Base-by-base conservation (phyloP, 2,888 invertebrate genomes). In the Vesta saturnalis region DNA sequence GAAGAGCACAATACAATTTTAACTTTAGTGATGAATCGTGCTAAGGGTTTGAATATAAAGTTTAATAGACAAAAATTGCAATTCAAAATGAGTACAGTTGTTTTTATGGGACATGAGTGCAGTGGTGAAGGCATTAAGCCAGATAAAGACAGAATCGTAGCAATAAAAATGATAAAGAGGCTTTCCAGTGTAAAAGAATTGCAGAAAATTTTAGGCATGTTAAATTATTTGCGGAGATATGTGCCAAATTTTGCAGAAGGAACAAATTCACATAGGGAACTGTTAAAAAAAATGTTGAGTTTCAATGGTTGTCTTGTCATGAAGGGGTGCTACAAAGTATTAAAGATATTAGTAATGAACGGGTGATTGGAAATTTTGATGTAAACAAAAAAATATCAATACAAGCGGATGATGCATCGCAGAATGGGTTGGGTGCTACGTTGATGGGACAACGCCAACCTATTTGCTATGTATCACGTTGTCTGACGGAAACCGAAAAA, bases 1-100 rank as follows among this genome's bases (percentile, higher is more conserved):
- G 58, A 35, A 39, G 58, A 58, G 18, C 58, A 58, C n/a, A 16
- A 58, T 10, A 21, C 3, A 15, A 58, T 58, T n/a, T 14, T 58
- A 43, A 39, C 19, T 1, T 10, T 15, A 3, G 43, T 43, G 1
- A 18, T 58, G 8, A 35, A 58, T 8, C 16, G 60, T 19, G 0
- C 60, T 1, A 60, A 15, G 15, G 21, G 47, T 19, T 21, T 47
- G 14, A 46, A 47, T 47, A 6, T 47, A 15, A 46, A 60, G 15
- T 60, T 22, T 1, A 60, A 47, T 19, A 15, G 4, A 1, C 12
- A 14, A n/a, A 59, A 60, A 16, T 15, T 60, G 21, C 60, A 60
- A 16, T 15, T 10, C 14, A 60, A 60, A 15, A n/a, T 5, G 47
- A 47, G 15, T 47, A 43, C 22, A 60, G 16, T 60, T 46, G 8